A percentile compares a stretch with the other conserved stretches of the same genome.
These are phyloP conservation scores for Thomomys bottae DNA, from an alignment of 2,113 vertebrate species.

Conservation along the genomic window DNA sequence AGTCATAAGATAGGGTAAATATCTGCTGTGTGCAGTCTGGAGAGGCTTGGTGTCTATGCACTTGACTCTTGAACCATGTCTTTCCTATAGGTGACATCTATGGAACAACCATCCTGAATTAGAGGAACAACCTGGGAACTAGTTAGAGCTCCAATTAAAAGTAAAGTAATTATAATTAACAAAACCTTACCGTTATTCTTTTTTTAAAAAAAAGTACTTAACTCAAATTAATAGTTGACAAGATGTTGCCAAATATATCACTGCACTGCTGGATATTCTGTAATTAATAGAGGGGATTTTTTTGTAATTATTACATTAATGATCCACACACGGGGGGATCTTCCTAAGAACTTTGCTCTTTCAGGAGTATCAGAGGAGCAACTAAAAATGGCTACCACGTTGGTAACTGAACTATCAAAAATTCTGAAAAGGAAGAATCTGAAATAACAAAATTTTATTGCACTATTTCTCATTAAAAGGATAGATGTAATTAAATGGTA, in stretches of 20 bases:
- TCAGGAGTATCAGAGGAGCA: constrained; percentile 60
- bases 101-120: constrained; percentile 2
- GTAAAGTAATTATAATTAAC: constrained; percentile 64
- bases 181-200: constrained; percentile 65
- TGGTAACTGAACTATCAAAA: constrained; percentile 58
- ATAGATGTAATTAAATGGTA: constrained; percentile 51
- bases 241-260: constrained; percentile 78
- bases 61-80: background rate
- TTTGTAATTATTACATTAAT: constrained; percentile 72
- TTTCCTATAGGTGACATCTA: background rate
- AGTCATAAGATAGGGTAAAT: background rate
- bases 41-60: background rate
- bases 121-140: constrained; percentile 19
- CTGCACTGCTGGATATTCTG: constrained; percentile 70
- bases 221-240: constrained; percentile 75
- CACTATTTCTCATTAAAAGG: constrained; percentile 23
- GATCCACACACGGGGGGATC: constrained; percentile 60
- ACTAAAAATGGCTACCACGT: constrained; percentile 51
- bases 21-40: background rate
- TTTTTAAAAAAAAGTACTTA: constrained; percentile 64
- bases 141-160: constrained; percentile 64
- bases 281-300: constrained; percentile 73
- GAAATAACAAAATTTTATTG: constrained; percentile 54
- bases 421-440: constrained; percentile 33
- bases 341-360: constrained; percentile 59